Base-by-base conservation (phyloP, 2,888 invertebrate genomes). In the Euplexia lucipara region DNA sequence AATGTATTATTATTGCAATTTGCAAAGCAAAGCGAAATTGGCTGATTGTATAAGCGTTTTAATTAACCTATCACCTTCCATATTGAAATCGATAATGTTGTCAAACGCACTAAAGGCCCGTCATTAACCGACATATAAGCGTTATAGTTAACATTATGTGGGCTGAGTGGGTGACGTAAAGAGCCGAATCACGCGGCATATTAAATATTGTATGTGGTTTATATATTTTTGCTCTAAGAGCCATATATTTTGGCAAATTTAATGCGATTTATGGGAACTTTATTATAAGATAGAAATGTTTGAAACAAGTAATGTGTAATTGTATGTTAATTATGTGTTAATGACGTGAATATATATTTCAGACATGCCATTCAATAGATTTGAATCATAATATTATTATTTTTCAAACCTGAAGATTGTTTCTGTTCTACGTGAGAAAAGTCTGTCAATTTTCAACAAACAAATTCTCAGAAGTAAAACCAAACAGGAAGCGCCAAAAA, bases 11-110 rank as follows among this genome's bases (percentile, higher is more conserved):
- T 62, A 70, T 64, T 48, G 16, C 10, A 45, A 62, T 61, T 42
- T 57, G 18, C 35, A 18, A 3, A 52, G 9, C 44, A 65, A 67
- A 70, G 75, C 57, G 44, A 51, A 18, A 37, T 54, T 42, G 7
- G 1, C 20, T 56, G 39, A 70, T 67, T 62, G 51, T 51, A 64
- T 62, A 71, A 67, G 52, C 48, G 52, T 52, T 79, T 47, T 64
- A 75, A 82, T 75, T 67, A 72, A 66, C 34, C 58, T 64, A 61
- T 72, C 60, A 75, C 56, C 53, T 70, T 48, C 42, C 47, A 60
- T 71, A 71, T 62, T 70, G 68, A 48, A 64, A 65, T 68, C 58
- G 41, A 79, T 79, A 79, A 71, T 57, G 7, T 60, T 54, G 54
- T 75, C 76, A 68, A 78, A 70, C 64, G 45, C 58, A 67, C 47